Evolutionary conservation across 2,113 vertebrate genomes (phyloP).

Genomic region (Macquaria ambigua): DNA sequence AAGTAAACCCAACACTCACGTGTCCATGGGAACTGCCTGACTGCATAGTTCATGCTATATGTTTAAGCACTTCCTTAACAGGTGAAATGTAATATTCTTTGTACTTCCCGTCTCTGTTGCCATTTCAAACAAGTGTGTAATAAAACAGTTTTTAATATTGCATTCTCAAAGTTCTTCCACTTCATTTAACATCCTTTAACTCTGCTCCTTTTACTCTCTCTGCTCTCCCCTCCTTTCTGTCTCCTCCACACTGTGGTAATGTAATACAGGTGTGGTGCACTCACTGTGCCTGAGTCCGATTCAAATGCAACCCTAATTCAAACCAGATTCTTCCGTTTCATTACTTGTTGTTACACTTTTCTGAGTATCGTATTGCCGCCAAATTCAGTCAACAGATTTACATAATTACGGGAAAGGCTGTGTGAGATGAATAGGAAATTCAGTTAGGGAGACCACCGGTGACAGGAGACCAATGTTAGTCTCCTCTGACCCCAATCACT

Average conservation of each 20-base stretch:
- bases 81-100: constrained; percentile 62
- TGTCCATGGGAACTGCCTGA: constrained; percentile 42
- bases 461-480: constrained; percentile 68
- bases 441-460: constrained; percentile 79
- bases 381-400: constrained; percentile 84
- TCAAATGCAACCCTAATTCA: constrained; percentile 73
- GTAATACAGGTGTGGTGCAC: constrained; percentile 78
- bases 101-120: constrained; percentile 47
- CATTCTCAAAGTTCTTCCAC: constrained; percentile 56
- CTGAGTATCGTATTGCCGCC: constrained; percentile 78
- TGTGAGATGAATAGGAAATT: constrained; percentile 82
- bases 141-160: constrained; percentile 65
- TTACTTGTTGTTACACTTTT: constrained; percentile 79
- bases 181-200: constrained; percentile 69
- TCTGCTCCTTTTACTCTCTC: constrained; percentile 30
- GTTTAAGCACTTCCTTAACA: constrained; percentile 30
- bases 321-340: constrained; percentile 77
- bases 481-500: constrained; percentile 67
- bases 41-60: constrained; percentile 11
- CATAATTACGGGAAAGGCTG: constrained; percentile 81
- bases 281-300: constrained; percentile 36
- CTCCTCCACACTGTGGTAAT: constrained; percentile 76
- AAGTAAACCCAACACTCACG: constrained; percentile 32
- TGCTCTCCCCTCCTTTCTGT: constrained; percentile 37
- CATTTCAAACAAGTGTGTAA: constrained; percentile 68